Evolutionary conservation across 64 coral and sea anemone genomes (phyloP), one percentile per base, ranked within the genome.

Genomic region (Montipora cactus): DNA sequence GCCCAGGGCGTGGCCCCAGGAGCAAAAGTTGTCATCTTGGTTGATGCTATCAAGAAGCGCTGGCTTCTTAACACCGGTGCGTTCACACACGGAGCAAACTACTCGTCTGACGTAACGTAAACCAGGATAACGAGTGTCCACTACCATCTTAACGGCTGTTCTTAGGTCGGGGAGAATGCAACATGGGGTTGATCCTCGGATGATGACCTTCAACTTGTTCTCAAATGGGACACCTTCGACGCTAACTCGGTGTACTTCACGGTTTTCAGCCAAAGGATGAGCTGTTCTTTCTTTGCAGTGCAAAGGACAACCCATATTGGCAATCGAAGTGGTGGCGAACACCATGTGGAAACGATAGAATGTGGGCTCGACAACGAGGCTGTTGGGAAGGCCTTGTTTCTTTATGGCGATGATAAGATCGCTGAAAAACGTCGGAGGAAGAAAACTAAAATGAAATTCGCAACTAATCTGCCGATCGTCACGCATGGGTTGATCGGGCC

Each of bases 371-470:
- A 70, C 75, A 16, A 18, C 46, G 8, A 87, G 61, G 47, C 78
- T 8, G 19, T 68, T 68, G 22, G 91, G 68, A 18, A 94, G 50
- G 13, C 59, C 66, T 18, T 78, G 72, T 77, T 82, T 89, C 48
- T 87, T 92, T 2, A 94, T 80, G 49, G 28, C 87, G 7, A 91
- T 59, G 23, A 91, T 89, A 11, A 98, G 78, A n/a, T 95, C 87
- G 14, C 96, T 91, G 78, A 98, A 98, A 78, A 98, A 98, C 1
- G 96, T 92, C 8, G 96, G 96, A 44, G 93, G 96, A 28, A 98
- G 78, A 18, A 98, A 98, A 47, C 90, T 95, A 74, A 98, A 98
- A 49, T 79, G 84, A 87, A 94, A 98, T 61, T 95, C 89, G 6
- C 79, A 84, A 46, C 89, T 95, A 3, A 98, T 53, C 77, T 98